phyloP scores from a whole-genome alignment of 1,140 invertebrate genomes.

The Temnothorax nylanderi region DNA sequence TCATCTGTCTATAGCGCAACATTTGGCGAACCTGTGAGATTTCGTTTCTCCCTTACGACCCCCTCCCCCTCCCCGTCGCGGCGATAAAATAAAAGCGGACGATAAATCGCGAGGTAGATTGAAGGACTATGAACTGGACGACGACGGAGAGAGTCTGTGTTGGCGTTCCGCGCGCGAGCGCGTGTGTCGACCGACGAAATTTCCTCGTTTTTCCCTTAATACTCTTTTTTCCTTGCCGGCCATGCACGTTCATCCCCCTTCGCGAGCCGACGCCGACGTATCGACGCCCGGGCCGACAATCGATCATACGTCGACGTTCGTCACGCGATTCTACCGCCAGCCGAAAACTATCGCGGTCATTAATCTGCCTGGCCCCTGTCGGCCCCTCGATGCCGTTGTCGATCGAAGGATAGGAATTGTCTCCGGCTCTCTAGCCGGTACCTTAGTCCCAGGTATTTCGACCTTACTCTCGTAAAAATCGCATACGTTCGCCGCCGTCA shows the following conservation, averaged over 20 bases:
- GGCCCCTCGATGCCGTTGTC: neutral
- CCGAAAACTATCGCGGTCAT: conserved; percentile 55
- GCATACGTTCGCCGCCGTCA: neutral
- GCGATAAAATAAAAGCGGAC: conserved; percentile 44
- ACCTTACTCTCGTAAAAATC: conserved; percentile 31
- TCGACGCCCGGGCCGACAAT: conserved; percentile 49
- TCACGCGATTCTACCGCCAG: conserved; percentile 40
- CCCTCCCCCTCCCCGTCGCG: neutral
- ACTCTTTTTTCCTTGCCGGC: conserved; percentile 35
- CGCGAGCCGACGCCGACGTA: conserved; percentile 17
- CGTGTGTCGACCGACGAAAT: conserved; percentile 14
- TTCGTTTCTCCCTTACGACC: neutral
- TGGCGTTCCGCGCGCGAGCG: conserved; percentile 3
- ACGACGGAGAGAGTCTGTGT: conserved; percentile 14
- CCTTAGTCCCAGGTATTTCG: neutral
- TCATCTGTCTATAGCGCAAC: neutral
- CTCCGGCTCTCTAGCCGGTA: neutral
- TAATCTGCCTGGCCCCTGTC: conserved; percentile 35
- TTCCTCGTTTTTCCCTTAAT: conserved; percentile 48
- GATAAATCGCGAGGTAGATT: conserved; percentile 44
- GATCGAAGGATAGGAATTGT: conserved; percentile 47
- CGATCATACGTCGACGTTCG: conserved; percentile 58
- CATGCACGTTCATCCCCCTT: conserved; percentile 18
- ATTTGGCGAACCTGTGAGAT: neutral
- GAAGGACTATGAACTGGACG: conserved; percentile 41